Evolutionary conservation across 2,888 invertebrate species (phyloP).

Genomic region (Halictus ligatus): DNA sequence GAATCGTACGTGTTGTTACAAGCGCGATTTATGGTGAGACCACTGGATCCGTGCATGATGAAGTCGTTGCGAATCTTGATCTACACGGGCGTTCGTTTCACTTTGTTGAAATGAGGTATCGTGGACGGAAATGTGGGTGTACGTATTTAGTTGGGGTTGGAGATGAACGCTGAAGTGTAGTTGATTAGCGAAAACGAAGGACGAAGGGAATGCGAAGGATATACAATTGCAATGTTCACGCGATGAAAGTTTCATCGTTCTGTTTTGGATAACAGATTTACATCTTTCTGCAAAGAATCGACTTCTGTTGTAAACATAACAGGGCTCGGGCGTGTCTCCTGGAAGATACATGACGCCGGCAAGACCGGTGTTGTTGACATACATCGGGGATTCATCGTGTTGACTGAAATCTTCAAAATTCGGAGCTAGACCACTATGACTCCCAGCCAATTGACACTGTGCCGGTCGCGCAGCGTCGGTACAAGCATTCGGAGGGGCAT

Average conservation of each 20-base stretch:
- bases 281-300: too few species aligned
- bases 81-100: not conserved
- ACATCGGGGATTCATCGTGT: too few species aligned
- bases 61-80: not conserved
- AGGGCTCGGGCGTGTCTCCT: too few species aligned
- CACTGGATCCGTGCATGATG: not conserved
- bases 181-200: not conserved
- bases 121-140: not conserved
- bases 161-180: not conserved
- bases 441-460: slow-evolving; percentile 6
- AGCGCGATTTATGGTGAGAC: not conserved
- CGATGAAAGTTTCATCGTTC: too few species aligned
- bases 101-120: not conserved
- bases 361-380: too few species aligned
- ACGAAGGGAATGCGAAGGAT: not conserved
- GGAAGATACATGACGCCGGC: too few species aligned
- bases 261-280: too few species aligned
- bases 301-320: too few species aligned
- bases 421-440: not conserved
- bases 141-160: not conserved
- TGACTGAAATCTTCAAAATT: not conserved
- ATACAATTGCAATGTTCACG: too few species aligned
- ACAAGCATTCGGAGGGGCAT: slow-evolving; percentile 24
- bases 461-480: not conserved
- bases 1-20: not conserved